Percentiles rank a stretch among this genome's conserved stretches.
Evolutionary conservation across 2,888 invertebrate species (phyloP).

Genomic region (Cheilosia pagana): DNA sequence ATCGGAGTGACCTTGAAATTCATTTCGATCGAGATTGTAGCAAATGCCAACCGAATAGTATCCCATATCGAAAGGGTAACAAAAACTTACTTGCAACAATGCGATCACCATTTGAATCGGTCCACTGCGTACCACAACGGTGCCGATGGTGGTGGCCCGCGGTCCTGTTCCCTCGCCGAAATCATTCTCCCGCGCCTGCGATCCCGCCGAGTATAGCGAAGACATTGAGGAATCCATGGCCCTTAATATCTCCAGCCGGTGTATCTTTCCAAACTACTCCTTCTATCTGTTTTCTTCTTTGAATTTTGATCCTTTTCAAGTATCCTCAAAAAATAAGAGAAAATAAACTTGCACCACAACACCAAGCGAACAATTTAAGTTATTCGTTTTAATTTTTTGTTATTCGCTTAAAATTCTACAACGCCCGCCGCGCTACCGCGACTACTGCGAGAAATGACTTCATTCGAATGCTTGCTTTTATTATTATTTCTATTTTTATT

Average conservation of each 20-base stretch:
- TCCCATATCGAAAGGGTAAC: neutral
- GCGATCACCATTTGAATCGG: slow-evolving; percentile 94
- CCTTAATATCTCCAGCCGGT: slow-evolving; percentile 39
- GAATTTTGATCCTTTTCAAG: slow-evolving; percentile 30
- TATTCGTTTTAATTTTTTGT: neutral
- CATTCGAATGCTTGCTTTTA: slow-evolving; percentile 59
- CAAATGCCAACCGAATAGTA: slow-evolving; percentile 33
- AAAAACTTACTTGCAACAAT: slow-evolving; percentile 89
- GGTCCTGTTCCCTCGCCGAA: slow-evolving; percentile 75
- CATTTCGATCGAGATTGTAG: slow-evolving; percentile 56
- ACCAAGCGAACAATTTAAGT: slow-evolving; percentile 2
- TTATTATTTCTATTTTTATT: slow-evolving; percentile 66
- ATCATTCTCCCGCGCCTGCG: slow-evolving; percentile 66
- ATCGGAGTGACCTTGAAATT: slow-evolving; percentile 64
- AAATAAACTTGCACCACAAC: slow-evolving; percentile 26
- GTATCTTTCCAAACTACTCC: slow-evolving; percentile 44
- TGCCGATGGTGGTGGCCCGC: slow-evolving; percentile 93
- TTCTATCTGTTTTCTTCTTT: slow-evolving; percentile 11
- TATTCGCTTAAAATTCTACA: slow-evolving; percentile 45
- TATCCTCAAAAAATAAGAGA: slow-evolving; percentile 22
- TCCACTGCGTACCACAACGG: slow-evolving; percentile 95
- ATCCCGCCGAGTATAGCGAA: slow-evolving; percentile 80
- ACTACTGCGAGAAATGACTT: slow-evolving; percentile 69
- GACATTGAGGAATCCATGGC: slow-evolving; percentile 82
- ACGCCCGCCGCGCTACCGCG: slow-evolving; percentile 48